A percentile compares a stretch with the other conserved stretches of the same genome.
These are phyloP conservation scores for Morpho achilles DNA, from an alignment of 2,888 invertebrate species.

Conservation along the genomic window DNA sequence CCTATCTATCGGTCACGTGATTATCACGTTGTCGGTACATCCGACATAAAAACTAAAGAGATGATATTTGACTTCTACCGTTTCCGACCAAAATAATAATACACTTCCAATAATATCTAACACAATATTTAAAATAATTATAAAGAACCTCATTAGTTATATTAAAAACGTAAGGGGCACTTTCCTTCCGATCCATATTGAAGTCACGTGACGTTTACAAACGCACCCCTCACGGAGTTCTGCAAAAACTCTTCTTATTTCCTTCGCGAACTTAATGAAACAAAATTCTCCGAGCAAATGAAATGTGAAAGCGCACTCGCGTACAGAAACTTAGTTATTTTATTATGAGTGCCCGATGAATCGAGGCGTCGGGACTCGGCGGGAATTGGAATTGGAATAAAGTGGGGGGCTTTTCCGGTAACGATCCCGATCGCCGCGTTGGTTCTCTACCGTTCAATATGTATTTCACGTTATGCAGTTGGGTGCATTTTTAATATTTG, in stretches of 20 bases:
- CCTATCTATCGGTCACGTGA: too few species aligned
- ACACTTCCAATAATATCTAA: too few species aligned
- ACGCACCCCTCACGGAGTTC: conserved; percentile 14
- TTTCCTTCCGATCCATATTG: conserved; percentile 14
- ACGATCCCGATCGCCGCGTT: conserved; percentile 13
- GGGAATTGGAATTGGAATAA: conserved; percentile 18
- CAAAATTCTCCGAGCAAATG: conserved; percentile 23
- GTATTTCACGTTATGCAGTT: conserved; percentile 26
- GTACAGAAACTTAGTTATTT: conserved; percentile 23
- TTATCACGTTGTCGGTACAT: too few species aligned
- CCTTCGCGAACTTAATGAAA: conserved; percentile 22
- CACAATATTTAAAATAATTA: too few species aligned
- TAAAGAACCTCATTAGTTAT: not conserved
- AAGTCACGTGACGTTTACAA: conserved; percentile 16
- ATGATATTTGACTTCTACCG: too few species aligned
- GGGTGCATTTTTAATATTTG: conserved; percentile 21
- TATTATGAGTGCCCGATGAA: conserved; percentile 19
- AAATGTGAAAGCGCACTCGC: conserved; percentile 27
- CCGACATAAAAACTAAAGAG: too few species aligned
- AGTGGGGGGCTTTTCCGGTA: conserved; percentile 15
- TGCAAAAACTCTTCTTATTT: conserved; percentile 15
- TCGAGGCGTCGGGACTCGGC: conserved; percentile 13
- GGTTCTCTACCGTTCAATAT: conserved; percentile 20
- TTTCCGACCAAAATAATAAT: too few species aligned
- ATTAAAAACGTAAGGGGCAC: not conserved